Base-by-base conservation (phyloP, 2,888 invertebrate genomes). In the Lasioglossum calceatum region DNA sequence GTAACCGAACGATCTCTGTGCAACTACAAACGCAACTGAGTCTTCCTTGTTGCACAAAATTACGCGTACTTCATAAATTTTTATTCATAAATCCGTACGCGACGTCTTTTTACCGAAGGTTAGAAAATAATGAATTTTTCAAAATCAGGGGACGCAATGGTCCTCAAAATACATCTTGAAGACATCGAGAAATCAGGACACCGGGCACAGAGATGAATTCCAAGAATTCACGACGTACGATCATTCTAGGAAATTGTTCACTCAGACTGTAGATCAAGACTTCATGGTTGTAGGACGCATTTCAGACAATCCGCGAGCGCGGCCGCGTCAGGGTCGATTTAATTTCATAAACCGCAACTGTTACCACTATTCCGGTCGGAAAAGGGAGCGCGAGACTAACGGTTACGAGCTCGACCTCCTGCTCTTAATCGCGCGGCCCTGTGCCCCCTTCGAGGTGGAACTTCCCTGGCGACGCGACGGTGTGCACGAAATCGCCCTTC, bases 311-410 rank as follows among this genome's bases (percentile, higher is more conserved):
- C 70, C 39, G 39, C 70, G 90, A 88, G 91, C 92, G 90, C 89
- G 92, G 92, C 92, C 89, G 12, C 79, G 61, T 92, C 92, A 89
- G 90, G 93, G 92, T 91, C 93, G 92, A 94, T 94, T 95, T 94
- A 94, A 95, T 95, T 95, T 95, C 95, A 95, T 95, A 95, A 95
- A 95, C 95, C 95, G 94, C 95, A 95, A 95, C 95, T 95, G 95
- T 95, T 95, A 93, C 95, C 94, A 92, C 94, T 92, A 94, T 94
- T 94, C 93, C n/a, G 91, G 91, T 92, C 91, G 89, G 67, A 91
- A 93, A 94, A 94, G 92, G 93, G 93, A 91, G 77, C 36, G 89
- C 91, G 90, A 36, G 67, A 92, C 92, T 93, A 93, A 94, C 92
- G 91, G 93, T 94, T 95, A 94, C 92, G 92, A 94, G 93, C 92